Conservation (phyloP, 2,797 vertebrate genomes). For the Cuculus canorus region DNA sequence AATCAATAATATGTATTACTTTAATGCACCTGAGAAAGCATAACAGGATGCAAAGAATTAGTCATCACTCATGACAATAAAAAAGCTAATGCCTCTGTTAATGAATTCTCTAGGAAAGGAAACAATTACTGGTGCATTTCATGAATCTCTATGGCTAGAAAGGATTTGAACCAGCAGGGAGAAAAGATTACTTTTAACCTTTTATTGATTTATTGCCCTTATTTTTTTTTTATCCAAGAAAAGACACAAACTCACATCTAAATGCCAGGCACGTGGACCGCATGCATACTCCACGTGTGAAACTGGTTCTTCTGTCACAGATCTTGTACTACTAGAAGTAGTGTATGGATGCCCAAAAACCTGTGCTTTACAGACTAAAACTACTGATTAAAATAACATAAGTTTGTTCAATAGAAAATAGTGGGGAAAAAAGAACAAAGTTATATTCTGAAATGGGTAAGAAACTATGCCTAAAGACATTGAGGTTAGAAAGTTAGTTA, state of each 20-base stretch:
- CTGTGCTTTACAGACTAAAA: neutral
- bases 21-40: neutral
- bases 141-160: slow-evolving; percentile 15
- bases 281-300: rapidly evolving
- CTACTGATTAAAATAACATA: neutral
- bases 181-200: slow-evolving; percentile 45
- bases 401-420: neutral
- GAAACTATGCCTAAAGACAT: neutral
- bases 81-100: slow-evolving; percentile 12
- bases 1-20: neutral
- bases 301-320: neutral
- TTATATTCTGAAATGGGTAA: neutral
- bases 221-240: neutral
- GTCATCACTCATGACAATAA: neutral
- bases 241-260: neutral
- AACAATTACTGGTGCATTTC: slow-evolving; percentile 45
- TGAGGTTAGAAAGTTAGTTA: neutral
- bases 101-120: slow-evolving; percentile 31
- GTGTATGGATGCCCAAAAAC: neutral
- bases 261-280: neutral
- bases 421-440: neutral
- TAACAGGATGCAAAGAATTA: slow-evolving; percentile 8
- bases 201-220: slow-evolving; percentile 39
- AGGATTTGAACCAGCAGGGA: neutral
- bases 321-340: neutral